phyloP scores from a whole-genome alignment of 2,113 vertebrate genomes.

The Nanorana parkeri region DNA sequence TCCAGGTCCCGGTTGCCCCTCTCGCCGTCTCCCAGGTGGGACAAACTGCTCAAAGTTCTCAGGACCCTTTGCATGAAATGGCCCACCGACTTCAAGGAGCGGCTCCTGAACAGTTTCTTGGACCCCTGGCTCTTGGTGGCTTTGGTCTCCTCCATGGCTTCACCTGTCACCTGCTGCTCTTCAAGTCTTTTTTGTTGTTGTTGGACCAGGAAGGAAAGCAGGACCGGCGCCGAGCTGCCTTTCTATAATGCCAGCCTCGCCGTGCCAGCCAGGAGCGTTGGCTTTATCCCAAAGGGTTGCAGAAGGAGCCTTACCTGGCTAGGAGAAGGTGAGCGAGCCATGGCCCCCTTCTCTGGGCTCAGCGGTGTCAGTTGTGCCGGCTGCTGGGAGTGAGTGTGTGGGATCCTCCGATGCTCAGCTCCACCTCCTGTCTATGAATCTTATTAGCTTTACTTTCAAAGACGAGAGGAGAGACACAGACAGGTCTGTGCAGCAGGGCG shows the following conservation, averaged over 20 bases:
- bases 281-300: slow-evolving; percentile 33
- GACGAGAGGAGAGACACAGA: slow-evolving; percentile 42
- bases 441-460: slow-evolving; percentile 61
- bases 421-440: slow-evolving; percentile 61
- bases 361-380: slow-evolving; percentile 55
- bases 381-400: slow-evolving; percentile 34
- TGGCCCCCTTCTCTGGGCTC: neutral
- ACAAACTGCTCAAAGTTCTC: slow-evolving; percentile 79
- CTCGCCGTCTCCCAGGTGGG: slow-evolving; percentile 71
- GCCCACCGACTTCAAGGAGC: slow-evolving; percentile 79
- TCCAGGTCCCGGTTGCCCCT: slow-evolving; percentile 67
- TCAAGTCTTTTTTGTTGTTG: too few relatives aligned
- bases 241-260: neutral
- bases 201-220: slow-evolving; percentile 37
- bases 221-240: neutral
- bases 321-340: slow-evolving; percentile 12
- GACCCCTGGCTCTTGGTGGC: slow-evolving; percentile 27
- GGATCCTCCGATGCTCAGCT: slow-evolving; percentile 51
- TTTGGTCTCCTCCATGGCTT: slow-evolving; percentile 43
- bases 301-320: neutral
- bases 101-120: slow-evolving; percentile 61
- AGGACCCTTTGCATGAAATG: slow-evolving; percentile 80
- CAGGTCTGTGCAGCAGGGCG: neutral
- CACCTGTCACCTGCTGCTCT: slow-evolving; percentile 43
- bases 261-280: slow-evolving; percentile 21